Percentiles rank a stretch among this genome's conserved stretches.
phyloP scores from a whole-genome alignment of 2,797 vertebrate genomes.

The Megaceryle alcyon region DNA sequence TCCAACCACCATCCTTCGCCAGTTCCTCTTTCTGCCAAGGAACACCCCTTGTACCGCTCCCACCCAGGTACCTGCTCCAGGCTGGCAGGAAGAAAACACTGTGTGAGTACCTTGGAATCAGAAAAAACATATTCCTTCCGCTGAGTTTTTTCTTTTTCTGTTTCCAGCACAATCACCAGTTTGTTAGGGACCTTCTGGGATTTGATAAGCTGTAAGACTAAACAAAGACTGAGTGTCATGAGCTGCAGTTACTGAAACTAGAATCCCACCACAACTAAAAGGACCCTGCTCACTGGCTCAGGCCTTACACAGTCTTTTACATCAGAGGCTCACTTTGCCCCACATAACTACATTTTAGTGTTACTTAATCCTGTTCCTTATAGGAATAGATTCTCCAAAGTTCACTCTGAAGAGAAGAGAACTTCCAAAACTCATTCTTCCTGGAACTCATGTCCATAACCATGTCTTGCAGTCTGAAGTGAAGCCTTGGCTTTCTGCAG shows the following conservation, averaged over 20 bases:
- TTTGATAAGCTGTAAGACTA: conserved; percentile 97
- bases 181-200: conserved; percentile 93
- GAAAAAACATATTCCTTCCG: conserved; percentile 93
- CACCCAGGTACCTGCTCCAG: not conserved
- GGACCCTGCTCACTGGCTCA: not conserved
- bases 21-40: not conserved
- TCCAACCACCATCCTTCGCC: not conserved
- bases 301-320: not conserved
- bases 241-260: not conserved
- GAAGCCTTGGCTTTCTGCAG: not conserved
- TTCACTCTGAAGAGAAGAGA: not conserved
- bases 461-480: not conserved
- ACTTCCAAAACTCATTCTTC: not conserved
- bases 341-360: not conserved
- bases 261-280: not conserved
- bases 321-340: not conserved
- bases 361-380: not conserved
- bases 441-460: not conserved
- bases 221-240: not conserved
- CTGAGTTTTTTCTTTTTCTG: conserved; percentile 92
- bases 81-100: not conserved
- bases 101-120: conserved; percentile 88
- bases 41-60: not conserved
- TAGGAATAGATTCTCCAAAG: not conserved
- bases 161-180: conserved; percentile 89